Evolutionary conservation across 2,113 vertebrate species (phyloP), one percentile per base, ranked within the genome.

Genomic region (Lepus timidus): DNA sequence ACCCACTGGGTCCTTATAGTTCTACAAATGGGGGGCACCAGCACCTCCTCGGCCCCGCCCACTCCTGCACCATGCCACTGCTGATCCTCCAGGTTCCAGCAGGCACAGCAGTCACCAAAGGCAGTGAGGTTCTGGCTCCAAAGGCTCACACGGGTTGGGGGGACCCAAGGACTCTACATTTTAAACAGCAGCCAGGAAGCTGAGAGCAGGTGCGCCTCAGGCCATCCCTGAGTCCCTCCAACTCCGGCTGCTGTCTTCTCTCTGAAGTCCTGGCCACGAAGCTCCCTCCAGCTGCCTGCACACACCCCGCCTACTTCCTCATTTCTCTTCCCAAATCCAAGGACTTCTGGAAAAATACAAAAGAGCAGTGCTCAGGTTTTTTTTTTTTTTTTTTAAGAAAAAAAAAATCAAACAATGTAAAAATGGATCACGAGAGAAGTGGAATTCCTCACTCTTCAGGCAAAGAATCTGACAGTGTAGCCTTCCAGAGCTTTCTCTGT

Each of bases 401-500:
- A 44, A 27, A 64, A 61, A 79, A 49, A 52, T 67, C 76, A 74
- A 92, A 36, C 61, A 33, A 39, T 4, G 20, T 27, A 92, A 73
- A 79, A 52, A 94, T 7, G 7, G 4, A 27, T n/a, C 51, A 68
- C 8, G 25, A 27, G 49, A 31, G 93, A 93, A 76, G 4, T 36
- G 4, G 80, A 64, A 62, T 39, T 79, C 51, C 67, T 61, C 3
- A 29, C 3, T 58, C 80, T 91, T n/a, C 16, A 2, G 83, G 70
- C 49, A 85, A 76, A 61, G 36, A 39, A 61, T 85, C 82, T 68
- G 86, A 71, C 22, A 49, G 51, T 29, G 36, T 62, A 64, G 27
- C 17, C 58, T 87, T 95, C 67, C 36, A 73, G 86, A 73, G 16
- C 90, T 79, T 85, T 64, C 90, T 71, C 90, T 52, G 5, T 27